Evolutionary conservation across 2,888 invertebrate genomes (phyloP).

Genomic region (Teleiodes luculella): DNA sequence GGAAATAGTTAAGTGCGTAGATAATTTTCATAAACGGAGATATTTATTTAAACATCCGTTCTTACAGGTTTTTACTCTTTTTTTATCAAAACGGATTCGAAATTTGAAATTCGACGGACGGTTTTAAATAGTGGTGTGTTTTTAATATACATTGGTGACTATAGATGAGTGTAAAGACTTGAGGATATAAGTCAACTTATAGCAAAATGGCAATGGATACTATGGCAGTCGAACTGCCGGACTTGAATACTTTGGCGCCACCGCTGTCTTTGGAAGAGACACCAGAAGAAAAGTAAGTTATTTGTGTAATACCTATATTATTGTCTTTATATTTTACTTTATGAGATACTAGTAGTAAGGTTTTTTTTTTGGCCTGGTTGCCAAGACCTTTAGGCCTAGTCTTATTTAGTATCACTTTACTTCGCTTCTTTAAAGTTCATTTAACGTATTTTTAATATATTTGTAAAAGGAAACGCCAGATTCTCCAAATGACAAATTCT

Average conservation of each 20-base stretch:
- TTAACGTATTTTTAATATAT: too few species aligned
- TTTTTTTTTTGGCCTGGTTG: not conserved
- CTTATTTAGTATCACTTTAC: too few species aligned
- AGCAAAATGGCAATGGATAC: slow-evolving; percentile 73
- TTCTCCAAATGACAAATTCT: too few species aligned
- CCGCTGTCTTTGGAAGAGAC: slow-evolving; percentile 63
- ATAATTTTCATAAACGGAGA: not conserved
- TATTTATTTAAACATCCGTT: not conserved
- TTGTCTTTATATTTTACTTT: too few species aligned
- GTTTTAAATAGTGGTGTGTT: too few species aligned
- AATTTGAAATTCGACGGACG: too few species aligned
- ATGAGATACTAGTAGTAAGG: too few species aligned
- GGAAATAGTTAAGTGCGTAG: too few species aligned
- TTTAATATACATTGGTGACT: not conserved
- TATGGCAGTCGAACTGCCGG: slow-evolving; percentile 74
- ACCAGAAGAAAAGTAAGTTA: slow-evolving; percentile 71
- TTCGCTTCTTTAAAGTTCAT: too few species aligned
- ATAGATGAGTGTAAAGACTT: slow-evolving; percentile 34
- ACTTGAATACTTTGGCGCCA: slow-evolving; percentile 56
- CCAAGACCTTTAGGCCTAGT: too few species aligned
- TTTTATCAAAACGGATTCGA: too few species aligned
- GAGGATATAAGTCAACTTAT: slow-evolving; percentile 30
- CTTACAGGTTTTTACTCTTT: not conserved
- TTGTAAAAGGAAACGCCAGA: too few species aligned
- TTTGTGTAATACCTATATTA: not conserved